Percentiles rank a stretch among this genome's conserved stretches.
These are phyloP conservation scores for Beris morrisii DNA, from an alignment of 2,888 invertebrate species.

Conservation along the genomic window DNA sequence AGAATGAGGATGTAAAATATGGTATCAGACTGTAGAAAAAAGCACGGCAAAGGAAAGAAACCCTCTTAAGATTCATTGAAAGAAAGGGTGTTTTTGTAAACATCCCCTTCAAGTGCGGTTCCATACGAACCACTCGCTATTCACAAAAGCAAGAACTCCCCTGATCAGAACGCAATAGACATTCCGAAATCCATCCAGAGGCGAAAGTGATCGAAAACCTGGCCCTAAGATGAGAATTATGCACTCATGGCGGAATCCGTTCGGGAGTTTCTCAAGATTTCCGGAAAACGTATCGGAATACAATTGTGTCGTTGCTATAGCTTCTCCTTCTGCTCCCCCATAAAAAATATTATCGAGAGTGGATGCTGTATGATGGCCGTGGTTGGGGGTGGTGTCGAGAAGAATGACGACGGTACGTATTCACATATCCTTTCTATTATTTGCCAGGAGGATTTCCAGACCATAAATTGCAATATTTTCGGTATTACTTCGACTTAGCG, in stretches of 20 bases:
- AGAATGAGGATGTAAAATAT: background rate
- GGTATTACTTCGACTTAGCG: constrained; percentile 22
- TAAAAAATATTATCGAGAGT: constrained; percentile 8
- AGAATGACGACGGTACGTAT: constrained; percentile 24
- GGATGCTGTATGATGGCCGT: background rate
- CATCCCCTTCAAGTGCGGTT: constrained; percentile 11
- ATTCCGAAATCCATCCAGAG: background rate
- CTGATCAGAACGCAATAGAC: constrained; percentile 2
- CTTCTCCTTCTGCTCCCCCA: background rate
- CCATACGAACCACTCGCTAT: background rate
- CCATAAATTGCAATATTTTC: constrained; percentile 39
- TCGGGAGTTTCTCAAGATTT: background rate
- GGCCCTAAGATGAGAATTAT: constrained; percentile 18
- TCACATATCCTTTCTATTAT: constrained; percentile 21
- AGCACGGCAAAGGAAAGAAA: background rate
- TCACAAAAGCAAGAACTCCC: background rate
- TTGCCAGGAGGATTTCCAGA: constrained; percentile 38
- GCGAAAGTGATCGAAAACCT: constrained; percentile 6
- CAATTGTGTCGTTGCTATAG: background rate
- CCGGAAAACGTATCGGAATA: background rate
- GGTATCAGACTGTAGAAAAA: background rate
- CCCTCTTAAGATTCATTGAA: constrained; percentile 1
- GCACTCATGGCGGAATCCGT: constrained; percentile 2
- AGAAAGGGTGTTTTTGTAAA: constrained; percentile 7
- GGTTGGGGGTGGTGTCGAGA: constrained; percentile 18